Conservation (phyloP, 2,888 invertebrate genomes). For the Syrista parreyssii region DNA sequence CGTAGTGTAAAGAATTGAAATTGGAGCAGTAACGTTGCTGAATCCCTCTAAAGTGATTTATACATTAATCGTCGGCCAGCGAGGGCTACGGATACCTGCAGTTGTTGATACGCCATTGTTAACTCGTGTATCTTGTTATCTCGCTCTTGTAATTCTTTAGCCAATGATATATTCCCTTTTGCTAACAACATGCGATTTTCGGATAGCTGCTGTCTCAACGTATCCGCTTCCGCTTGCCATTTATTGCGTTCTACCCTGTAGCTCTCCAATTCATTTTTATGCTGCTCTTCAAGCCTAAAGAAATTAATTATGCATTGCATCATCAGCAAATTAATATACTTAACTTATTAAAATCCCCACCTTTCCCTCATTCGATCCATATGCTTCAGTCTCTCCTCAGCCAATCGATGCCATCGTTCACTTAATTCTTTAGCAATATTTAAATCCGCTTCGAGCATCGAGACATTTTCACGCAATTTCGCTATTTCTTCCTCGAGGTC, state of each 20-base stretch:
- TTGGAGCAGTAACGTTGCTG: neutral
- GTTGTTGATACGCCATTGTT: slow-evolving; percentile 58
- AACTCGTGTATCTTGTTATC: slow-evolving; percentile 68
- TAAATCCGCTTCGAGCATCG: slow-evolving; percentile 69
- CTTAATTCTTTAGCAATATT: slow-evolving; percentile 68
- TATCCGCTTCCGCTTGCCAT: slow-evolving; percentile 70
- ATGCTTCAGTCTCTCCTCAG: slow-evolving; percentile 74
- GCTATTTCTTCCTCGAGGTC: slow-evolving; percentile 71
- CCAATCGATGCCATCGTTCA: slow-evolving; percentile 76
- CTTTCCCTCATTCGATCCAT: slow-evolving; percentile 73
- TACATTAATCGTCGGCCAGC: neutral
- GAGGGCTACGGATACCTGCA: slow-evolving; percentile 50
- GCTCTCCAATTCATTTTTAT: slow-evolving; percentile 72
- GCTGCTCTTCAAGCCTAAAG: slow-evolving; percentile 71
- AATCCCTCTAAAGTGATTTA: neutral
- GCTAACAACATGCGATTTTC: slow-evolving; percentile 61
- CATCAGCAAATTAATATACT: neutral
- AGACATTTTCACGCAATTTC: slow-evolving; percentile 67
- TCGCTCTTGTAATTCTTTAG: slow-evolving; percentile 64
- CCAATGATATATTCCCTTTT: slow-evolving; percentile 59
- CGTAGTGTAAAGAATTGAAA: neutral
- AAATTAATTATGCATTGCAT: neutral
- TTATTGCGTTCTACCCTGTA: slow-evolving; percentile 76
- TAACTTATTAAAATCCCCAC: slow-evolving; percentile 37
- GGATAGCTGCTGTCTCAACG: slow-evolving; percentile 62